Base-by-base conservation (phyloP, 2,113 vertebrate genomes). In the Nothobranchius furzeri region DNA sequence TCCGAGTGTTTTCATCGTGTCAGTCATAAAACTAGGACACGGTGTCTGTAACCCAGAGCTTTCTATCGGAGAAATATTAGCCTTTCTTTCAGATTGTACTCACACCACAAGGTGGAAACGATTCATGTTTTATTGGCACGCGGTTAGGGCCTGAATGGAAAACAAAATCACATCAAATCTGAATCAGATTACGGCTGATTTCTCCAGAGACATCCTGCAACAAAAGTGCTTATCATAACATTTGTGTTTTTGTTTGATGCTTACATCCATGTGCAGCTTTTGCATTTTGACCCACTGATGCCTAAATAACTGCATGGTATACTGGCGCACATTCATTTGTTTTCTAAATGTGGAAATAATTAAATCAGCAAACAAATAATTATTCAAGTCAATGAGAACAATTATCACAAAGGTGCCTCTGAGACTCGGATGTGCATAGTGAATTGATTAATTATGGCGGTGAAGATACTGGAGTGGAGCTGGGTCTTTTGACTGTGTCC, bases 321-420 rank as follows among this genome's bases (percentile, higher is more conserved):
- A 63, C 48, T 66, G 40, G 75, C 76, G 67, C 64, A 66, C 61
- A 52, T 85, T 90, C 84, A 86, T 87, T 91, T 87, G 85, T 92
- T 93, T 92, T 92, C 86, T 75, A 90, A 89, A 92, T 92, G 86
- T 66, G 82, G 91, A 87, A 90, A 92, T 92, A 91, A 92, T 93
- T 94, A 90, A 92, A 93, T 90, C 88, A 82, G 90, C 89, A 93
- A 93, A 94, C 92, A 93, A 93, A 94, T 93, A 92, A 94, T 93
- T 93, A 93, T 91, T 92, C 87, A 90, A 92, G 92, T 93, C 92
- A 93, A 91, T 92, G 91, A 90, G 91, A 93, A 94, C 93, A 92
- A 93, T 93, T 94, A 93, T 86, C 89, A 91, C 86, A 90, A 91
- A 92, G 88, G 92, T 43, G 86, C 92, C 92, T 94, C 87, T 85